Percentiles rank a stretch among this genome's conserved stretches.
phyloP scores from a whole-genome alignment of 2,797 vertebrate genomes.

The Natrix natrix region DNA sequence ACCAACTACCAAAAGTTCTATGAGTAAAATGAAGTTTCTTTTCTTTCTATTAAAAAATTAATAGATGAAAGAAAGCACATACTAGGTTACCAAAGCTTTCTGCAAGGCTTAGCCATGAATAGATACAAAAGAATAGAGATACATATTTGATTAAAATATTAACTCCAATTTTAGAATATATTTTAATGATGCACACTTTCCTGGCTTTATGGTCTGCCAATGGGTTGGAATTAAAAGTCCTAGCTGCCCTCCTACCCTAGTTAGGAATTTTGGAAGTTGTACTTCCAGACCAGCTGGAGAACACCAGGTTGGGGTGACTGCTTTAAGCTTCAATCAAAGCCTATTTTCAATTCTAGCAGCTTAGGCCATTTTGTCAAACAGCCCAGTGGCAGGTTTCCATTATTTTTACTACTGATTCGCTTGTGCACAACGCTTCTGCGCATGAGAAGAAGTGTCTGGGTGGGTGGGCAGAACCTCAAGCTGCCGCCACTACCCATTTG shows the following conservation, averaged over 20 bases:
- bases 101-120: background rate
- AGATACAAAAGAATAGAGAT: background rate
- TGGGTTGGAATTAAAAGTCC: background rate
- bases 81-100: background rate
- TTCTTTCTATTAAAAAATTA: background rate
- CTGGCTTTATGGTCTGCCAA: background rate
- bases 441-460: too few species aligned
- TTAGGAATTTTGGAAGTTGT: background rate
- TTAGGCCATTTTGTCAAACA: slow-evolving; percentile 34
- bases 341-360: slow-evolving; percentile 12
- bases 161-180: background rate
- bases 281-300: background rate
- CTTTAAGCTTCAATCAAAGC: slow-evolving; percentile 8
- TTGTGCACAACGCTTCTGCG: too few species aligned
- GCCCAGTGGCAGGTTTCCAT: too few species aligned
- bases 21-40: background rate
- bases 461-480: too few species aligned
- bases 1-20: background rate
- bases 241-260: background rate
- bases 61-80: background rate
- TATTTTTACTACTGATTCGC: too few species aligned
- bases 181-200: background rate
- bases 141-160: background rate
- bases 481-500: too few species aligned
- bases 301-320: background rate